phyloP scores from a whole-genome alignment of 2,113 vertebrate species.

The Tragulus kanchil region DNA sequence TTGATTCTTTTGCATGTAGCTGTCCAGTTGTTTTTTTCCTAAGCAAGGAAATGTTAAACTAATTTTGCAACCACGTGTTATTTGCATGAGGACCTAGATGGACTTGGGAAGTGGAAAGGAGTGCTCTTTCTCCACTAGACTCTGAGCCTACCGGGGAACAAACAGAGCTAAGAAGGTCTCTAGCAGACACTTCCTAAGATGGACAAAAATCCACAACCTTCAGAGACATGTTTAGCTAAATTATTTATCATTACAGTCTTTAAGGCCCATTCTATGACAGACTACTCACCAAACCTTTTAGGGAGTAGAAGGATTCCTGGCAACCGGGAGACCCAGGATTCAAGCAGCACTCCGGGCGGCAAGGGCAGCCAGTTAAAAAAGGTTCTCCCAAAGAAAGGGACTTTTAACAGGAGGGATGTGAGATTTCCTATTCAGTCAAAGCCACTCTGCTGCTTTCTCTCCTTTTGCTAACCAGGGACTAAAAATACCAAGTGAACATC shows the following conservation, averaged over 20 bases:
- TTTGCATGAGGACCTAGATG: neutral
- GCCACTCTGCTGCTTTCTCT: neutral
- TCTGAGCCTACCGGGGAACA: neutral
- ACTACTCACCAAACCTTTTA: neutral
- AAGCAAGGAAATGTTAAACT: neutral
- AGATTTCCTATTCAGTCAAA: constrained; percentile 3
- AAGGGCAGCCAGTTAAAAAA: neutral
- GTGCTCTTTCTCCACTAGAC: neutral
- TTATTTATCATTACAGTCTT: neutral
- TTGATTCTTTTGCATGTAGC: neutral
- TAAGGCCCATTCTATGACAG: neutral
- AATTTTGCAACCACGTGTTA: neutral
- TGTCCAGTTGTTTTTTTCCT: neutral
- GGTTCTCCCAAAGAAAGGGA: neutral
- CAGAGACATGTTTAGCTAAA: neutral
- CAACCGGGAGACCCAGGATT: neutral
- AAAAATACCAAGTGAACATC: constrained; percentile 74
- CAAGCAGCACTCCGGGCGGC: neutral
- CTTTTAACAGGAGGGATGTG: constrained; percentile 19
- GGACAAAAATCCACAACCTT: constrained; percentile 3
- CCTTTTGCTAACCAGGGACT: constrained; percentile 43
- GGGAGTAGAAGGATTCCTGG: neutral
- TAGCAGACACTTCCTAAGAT: neutral
- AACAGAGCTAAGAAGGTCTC: neutral
- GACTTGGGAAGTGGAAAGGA: accelerated